Evolutionary conservation across 2,797 vertebrate genomes (phyloP).

Genomic region (Syngnathus acus): DNA sequence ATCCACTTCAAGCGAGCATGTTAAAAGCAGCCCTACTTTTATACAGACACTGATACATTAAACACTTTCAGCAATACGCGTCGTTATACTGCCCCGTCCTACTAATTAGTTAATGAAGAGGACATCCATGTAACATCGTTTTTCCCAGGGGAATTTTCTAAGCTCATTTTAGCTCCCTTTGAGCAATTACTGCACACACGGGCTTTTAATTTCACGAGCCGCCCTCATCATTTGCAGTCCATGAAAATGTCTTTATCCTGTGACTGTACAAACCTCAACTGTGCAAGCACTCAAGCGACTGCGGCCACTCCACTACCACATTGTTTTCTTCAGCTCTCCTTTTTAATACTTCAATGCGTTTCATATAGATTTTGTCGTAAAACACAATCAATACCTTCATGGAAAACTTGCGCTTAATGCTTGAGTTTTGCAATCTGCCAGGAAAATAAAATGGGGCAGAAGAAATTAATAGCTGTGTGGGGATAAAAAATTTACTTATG

Average conservation of each 20-base stretch:
- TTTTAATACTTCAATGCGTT: slow-evolving; percentile 46
- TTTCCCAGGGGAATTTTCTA: slow-evolving; percentile 29
- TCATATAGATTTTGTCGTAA: slow-evolving; percentile 54
- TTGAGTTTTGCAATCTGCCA: neutral
- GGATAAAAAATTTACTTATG: neutral
- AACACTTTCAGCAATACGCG: slow-evolving; percentile 32
- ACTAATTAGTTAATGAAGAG: slow-evolving; percentile 60
- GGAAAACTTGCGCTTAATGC: slow-evolving; percentile 41
- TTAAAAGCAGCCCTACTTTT: slow-evolving; percentile 46
- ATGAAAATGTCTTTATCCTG: neutral
- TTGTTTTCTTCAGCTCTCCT: slow-evolving; percentile 13
- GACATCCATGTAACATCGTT: slow-evolving; percentile 56
- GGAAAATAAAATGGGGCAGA: neutral
- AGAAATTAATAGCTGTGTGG: neutral
- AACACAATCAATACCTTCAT: slow-evolving; percentile 46
- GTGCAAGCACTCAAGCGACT: slow-evolving; percentile 3
- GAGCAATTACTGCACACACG: slow-evolving; percentile 20
- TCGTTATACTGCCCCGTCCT: slow-evolving; percentile 43
- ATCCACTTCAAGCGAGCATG: slow-evolving; percentile 45
- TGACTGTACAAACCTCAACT: neutral
- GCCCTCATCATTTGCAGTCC: slow-evolving; percentile 7
- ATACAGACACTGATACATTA: slow-evolving; percentile 36
- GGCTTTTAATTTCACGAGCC: slow-evolving; percentile 15
- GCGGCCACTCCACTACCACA: neutral
- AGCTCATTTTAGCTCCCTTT: slow-evolving; percentile 28